Evolutionary conservation across 2,888 invertebrate genomes (phyloP).

Genomic region (Epinotia nisella): DNA sequence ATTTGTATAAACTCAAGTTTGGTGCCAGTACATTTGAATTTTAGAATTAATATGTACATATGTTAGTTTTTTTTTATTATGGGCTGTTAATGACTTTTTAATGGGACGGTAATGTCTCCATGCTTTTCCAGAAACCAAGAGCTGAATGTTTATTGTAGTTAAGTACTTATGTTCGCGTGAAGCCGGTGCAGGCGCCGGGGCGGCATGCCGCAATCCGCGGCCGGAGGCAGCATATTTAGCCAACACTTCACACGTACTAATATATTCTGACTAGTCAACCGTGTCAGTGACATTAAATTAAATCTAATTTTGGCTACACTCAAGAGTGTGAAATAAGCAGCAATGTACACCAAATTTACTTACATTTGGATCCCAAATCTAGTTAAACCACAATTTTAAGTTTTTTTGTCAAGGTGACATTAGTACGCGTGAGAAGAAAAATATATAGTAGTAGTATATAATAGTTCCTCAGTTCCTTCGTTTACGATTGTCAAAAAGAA

Average conservation of each 20-base stretch:
- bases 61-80: neutral
- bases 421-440: neutral
- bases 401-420: neutral
- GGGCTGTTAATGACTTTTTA: neutral
- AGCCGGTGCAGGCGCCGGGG: constrained; percentile 21
- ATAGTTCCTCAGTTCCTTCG: no score
- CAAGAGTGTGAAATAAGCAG: neutral
- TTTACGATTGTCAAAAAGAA: no score
- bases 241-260: neutral
- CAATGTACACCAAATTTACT: neutral
- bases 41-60: neutral
- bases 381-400: neutral
- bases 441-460: no score
- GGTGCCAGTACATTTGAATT: constrained; percentile 14
- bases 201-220: constrained; percentile 11
- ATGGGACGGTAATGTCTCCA: neutral
- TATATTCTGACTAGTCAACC: neutral
- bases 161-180: constrained; percentile 26
- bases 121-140: neutral
- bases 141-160: constrained; percentile 5
- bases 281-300: neutral
- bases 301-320: neutral
- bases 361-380: neutral
- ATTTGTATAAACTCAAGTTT: constrained; percentile 17
- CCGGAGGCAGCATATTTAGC: constrained; percentile 1